Evolutionary conservation across 2,888 invertebrate genomes (phyloP).

Genomic region (Operophtera brumata): DNA sequence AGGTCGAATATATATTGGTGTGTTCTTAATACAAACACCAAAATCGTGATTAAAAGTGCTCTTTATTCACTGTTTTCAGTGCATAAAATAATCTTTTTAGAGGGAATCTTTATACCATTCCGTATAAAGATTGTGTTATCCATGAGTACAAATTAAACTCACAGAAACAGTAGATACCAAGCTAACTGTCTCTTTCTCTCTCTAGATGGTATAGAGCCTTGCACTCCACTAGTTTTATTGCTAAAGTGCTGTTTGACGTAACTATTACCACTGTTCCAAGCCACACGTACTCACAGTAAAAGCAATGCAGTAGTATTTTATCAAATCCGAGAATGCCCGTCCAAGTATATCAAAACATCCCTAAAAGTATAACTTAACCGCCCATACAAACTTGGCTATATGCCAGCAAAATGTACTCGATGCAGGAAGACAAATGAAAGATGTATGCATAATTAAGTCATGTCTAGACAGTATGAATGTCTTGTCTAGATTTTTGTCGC

Average conservation of each 20-base stretch:
- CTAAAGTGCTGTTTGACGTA: not conserved
- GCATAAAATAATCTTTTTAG: too few species aligned
- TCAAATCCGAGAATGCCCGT: slow-evolving; percentile 12
- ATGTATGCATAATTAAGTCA: slow-evolving; percentile 21
- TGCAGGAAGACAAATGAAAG: slow-evolving; percentile 18
- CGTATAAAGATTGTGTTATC: too few species aligned
- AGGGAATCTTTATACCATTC: too few species aligned
- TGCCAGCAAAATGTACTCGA: slow-evolving; percentile 23
- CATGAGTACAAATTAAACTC: too few species aligned
- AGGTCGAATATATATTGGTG: too few species aligned
- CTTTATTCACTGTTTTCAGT: too few species aligned
- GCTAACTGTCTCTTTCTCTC: too few species aligned
- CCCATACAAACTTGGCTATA: slow-evolving; percentile 16
- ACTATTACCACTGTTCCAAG: not conserved
- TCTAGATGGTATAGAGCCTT: too few species aligned
- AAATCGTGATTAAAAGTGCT: too few species aligned
- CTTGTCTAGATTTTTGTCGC: slow-evolving; percentile 5
- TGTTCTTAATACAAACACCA: too few species aligned
- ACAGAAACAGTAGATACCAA: too few species aligned
- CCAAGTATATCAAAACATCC: slow-evolving; percentile 9
- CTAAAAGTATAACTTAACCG: slow-evolving; percentile 12
- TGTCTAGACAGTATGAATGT: slow-evolving; percentile 21
- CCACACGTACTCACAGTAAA: slow-evolving; percentile 1
- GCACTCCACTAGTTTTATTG: too few species aligned
- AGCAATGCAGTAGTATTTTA: slow-evolving; percentile 17